Evolutionary conservation across 2,113 vertebrate species (phyloP), one percentile per base, ranked within the genome.

Genomic region (Aix galericulata): DNA sequence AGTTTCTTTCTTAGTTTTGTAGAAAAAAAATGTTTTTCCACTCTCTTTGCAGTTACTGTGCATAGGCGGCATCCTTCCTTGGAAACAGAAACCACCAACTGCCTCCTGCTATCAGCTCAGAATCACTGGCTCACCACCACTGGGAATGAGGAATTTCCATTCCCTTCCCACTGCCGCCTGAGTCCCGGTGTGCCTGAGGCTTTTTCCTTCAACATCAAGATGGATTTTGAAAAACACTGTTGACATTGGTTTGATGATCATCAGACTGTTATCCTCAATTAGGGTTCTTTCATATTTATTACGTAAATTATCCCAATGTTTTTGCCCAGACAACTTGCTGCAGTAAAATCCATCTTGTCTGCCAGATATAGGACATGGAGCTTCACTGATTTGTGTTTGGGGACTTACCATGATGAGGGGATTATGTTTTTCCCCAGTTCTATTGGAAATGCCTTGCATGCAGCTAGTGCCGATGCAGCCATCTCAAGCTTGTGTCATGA

Each of bases 201-300:
- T 66, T 46, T 42, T 66, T 52, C 58, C 67, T 82, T 58, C 25
- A 50, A 23, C 31, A 27, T 59, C 68, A 27, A n/a, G 22, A 6
- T 1, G 6, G 32, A 11, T 13, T 48, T 48, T 67, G 38, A 46
- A 46, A 86, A 91, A 69, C 36, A 17, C 32, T 0, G 0, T 25
- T 71, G 64, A n/a, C 44, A 36, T 11, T 8, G 42, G 18, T 40
- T 38, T 34, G 62, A 63, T 4, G 7, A 26, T 13, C 53, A 60
- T 60, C 53, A 59, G 32, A 13, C 9, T 62, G 15, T 27, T 38
- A 52, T 34, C 32, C 71, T n/a, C 7, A 25, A 11, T 63, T 55
- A 21, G 36, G 62, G 42, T 53, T 63, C 29, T 5, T 75, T 67
- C 55, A 46, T 9, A 42, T 44, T 71, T 79, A 14, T 67, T 5